Conservation (phyloP, 35 echinoderm and acorn worm species). For the Stichopus chloronotus region DNA sequence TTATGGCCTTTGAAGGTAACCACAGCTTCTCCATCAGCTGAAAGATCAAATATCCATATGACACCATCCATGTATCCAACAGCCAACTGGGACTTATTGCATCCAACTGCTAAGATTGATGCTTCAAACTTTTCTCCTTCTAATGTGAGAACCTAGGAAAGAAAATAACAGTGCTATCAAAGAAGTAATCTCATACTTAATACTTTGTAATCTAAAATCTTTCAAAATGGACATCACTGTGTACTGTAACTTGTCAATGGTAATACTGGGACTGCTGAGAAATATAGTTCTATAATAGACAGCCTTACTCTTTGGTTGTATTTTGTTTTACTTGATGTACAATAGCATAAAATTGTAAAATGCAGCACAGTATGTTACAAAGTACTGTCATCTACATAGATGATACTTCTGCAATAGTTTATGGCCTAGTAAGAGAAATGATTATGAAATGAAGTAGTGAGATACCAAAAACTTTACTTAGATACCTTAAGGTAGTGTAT, state of each 20-base stretch:
- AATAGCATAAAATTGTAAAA: too few species aligned
- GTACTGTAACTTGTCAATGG: neutral
- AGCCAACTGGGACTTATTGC: constrained; percentile 66
- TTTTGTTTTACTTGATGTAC: too few species aligned
- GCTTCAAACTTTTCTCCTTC: constrained; percentile 90
- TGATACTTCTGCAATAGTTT: too few species aligned
- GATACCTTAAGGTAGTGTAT: too few species aligned
- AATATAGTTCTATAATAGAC: neutral
- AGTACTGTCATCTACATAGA: too few species aligned
- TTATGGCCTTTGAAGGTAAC: constrained; percentile 98
- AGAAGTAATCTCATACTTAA: neutral
- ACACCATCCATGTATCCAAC: constrained; percentile 90
- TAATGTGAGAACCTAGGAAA: constrained; percentile 71
- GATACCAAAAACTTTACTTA: too few species aligned
- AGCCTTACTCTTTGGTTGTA: too few species aligned
- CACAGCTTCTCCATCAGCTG: constrained; percentile 61
- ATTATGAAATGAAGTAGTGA: too few species aligned
- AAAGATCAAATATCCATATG: constrained; percentile 76
- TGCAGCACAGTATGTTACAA: too few species aligned
- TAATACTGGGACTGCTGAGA: neutral
- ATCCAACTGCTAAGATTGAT: constrained; percentile 61
- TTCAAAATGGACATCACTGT: neutral
- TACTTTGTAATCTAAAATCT: neutral
- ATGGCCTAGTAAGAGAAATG: too few species aligned
- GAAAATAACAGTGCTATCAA: neutral